Evolutionary conservation across 1,140 invertebrate species (phyloP), one percentile per base, ranked within the genome.

Genomic region (Pinna nobilis): DNA sequence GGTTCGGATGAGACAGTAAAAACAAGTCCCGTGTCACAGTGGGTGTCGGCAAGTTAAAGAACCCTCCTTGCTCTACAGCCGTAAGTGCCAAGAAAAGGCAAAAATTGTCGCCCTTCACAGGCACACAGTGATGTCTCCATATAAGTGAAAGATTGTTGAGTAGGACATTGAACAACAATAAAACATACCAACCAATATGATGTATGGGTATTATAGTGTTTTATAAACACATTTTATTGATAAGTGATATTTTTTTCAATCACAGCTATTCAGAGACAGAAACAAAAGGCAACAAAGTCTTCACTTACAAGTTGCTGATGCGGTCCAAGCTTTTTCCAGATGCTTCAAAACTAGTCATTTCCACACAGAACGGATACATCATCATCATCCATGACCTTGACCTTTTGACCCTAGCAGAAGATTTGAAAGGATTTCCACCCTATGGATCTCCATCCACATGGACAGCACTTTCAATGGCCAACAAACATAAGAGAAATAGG

Each of bases 321-420:
- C 90, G 96, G 53, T 97, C 95, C 70, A 92, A 95, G 69, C 90
- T 98, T 69, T 94, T 93, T 35, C 95, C 95, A 1, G 94, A 96
- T 85, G 93, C 93, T 1, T 92, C 91, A 33, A 96, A 97, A 90
- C 93, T 98, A 91, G 92, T 98, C 3, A 94, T 98, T 85, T 95
- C 95, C 79, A 97, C 96, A 0, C 95, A 95, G 32, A 93, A 93
- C 18, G 96, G 96, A 3, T 95, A 96, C 84, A 90, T 98, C 25
- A 94, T 98, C 77, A 92, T 98, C 49, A 94, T 98, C 67, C 96
- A 97, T 86, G 92, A 97, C 88, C 90, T 98, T 20, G 94, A 96
- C 87, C 90, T 98, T 59, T 91, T 92, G 28, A 94, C 93, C 15
- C 89, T 98, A 67, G 91, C 92, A 20, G 91, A 93, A 74, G 96